phyloP scores from a whole-genome alignment of 2,888 invertebrate species.

The Dicyrtomina minuta region DNA sequence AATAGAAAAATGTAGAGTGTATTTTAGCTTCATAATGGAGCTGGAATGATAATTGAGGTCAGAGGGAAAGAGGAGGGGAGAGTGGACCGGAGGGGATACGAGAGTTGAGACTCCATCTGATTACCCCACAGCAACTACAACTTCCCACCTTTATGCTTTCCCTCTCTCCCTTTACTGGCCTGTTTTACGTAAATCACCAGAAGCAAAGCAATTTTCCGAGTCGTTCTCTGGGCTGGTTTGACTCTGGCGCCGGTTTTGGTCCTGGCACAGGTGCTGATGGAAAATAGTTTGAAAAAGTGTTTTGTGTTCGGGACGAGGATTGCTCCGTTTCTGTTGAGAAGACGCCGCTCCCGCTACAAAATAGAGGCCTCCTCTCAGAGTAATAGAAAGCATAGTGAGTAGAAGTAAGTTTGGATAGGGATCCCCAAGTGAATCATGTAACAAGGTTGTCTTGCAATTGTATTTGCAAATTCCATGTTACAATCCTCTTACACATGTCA shows the following conservation, averaged over 20 bases:
- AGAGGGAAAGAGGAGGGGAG: neutral
- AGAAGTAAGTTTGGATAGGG: neutral
- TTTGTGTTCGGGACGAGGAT: too few relatives aligned
- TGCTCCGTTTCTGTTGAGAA: too few relatives aligned
- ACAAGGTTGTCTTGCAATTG: neutral
- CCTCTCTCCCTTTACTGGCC: neutral
- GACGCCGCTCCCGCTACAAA: too few relatives aligned
- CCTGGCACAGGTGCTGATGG: too few relatives aligned
- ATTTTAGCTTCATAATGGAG: constrained; percentile 3
- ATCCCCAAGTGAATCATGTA: constrained; percentile 1
- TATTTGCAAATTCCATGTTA: too few relatives aligned
- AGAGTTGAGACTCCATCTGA: neutral
- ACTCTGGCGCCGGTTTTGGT: neutral
- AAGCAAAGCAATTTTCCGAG: too few relatives aligned
- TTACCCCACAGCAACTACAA: neutral
- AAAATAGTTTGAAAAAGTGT: too few relatives aligned
- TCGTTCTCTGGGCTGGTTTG: neutral
- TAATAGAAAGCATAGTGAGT: too few relatives aligned
- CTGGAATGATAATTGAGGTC: neutral
- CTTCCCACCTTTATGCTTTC: neutral
- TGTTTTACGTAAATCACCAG: too few relatives aligned
- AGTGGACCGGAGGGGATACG: constrained; percentile 6
- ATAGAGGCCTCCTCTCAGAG: too few relatives aligned
- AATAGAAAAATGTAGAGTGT: neutral
- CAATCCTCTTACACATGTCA: too few relatives aligned